Evolutionary conservation across 2,797 vertebrate genomes (phyloP).

Genomic region (Anisognathus igniventris): DNA sequence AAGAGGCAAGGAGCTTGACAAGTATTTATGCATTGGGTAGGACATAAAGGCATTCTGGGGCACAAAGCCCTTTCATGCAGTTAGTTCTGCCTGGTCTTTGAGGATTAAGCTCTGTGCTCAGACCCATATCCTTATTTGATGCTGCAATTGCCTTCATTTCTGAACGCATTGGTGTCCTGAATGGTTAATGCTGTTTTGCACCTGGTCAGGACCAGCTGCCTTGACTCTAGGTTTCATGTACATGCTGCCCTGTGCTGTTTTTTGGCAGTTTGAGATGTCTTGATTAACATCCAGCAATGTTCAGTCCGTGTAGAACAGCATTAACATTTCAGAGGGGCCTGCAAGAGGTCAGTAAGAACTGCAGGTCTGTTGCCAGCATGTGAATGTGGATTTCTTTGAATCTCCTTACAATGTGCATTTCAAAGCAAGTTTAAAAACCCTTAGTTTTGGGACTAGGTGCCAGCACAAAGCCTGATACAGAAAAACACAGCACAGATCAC

Average conservation of each 20-base stretch:
- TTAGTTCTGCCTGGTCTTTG: not conserved
- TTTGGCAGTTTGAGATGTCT: not conserved
- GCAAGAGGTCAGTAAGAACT: not conserved
- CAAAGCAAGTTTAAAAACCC: not conserved
- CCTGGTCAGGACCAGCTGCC: not conserved
- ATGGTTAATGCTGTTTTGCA: not conserved
- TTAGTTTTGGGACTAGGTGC: not conserved
- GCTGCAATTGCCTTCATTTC: not conserved
- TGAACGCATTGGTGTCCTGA: not conserved
- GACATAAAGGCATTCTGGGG: not conserved
- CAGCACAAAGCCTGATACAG: not conserved
- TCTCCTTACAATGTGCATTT: not conserved
- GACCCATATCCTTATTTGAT: not conserved
- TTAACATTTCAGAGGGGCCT: not conserved
- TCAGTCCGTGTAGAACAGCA: fast-evolving
- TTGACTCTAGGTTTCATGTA: fast-evolving
- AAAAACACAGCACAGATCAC: not conserved
- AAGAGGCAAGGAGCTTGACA: not conserved
- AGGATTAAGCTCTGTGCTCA: not conserved
- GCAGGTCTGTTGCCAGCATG: not conserved
- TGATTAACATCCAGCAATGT: fast-evolving
- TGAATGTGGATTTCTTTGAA: not conserved
- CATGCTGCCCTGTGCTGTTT: not conserved
- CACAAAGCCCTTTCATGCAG: not conserved
- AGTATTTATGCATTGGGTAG: not conserved